Evolutionary conservation across 92 coral and sea anemone species (phyloP).

Genomic region (Paragorgia papillata): DNA sequence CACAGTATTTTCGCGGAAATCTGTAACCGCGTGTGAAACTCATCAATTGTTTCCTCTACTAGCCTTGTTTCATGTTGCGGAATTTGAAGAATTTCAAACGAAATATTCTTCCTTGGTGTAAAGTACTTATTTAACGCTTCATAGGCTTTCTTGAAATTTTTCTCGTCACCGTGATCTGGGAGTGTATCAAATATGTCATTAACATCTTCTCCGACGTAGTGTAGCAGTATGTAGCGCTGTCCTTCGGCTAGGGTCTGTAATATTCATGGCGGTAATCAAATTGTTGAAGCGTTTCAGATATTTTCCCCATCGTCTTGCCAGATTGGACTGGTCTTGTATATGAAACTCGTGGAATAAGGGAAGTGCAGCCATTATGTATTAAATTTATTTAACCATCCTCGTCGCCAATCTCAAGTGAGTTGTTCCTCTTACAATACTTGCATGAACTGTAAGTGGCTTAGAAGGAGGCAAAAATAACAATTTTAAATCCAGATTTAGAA

Average conservation of each 20-base stretch:
- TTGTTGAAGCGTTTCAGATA: slow-evolving; percentile 25
- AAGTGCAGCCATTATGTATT: background rate
- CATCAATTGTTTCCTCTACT: slow-evolving; percentile 5
- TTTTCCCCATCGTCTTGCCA: slow-evolving; percentile 12
- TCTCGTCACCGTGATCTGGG: background rate
- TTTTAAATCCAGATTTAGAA: background rate
- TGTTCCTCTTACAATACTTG: too few species aligned
- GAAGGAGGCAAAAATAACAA: too few species aligned
- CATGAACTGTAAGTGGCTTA: background rate
- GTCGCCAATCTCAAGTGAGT: slow-evolving; percentile 7
- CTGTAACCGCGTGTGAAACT: slow-evolving; percentile 8
- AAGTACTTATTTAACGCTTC: slow-evolving; percentile 11
- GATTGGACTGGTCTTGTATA: background rate
- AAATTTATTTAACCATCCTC: background rate
- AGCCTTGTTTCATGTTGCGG: slow-evolving; percentile 16
- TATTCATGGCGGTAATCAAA: slow-evolving; percentile 18
- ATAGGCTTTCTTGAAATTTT: background rate
- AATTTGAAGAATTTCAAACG: background rate
- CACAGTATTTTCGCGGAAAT: slow-evolving; percentile 33
- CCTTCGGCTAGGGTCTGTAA: slow-evolving; percentile 21
- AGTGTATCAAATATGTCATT: slow-evolving; percentile 33
- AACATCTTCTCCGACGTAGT: slow-evolving; percentile 34
- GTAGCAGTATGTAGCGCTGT: slow-evolving; percentile 25
- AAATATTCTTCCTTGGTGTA: slow-evolving; percentile 13
- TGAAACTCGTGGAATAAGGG: background rate